A percentile compares a stretch with the other conserved stretches of the same genome.
These are phyloP conservation scores for Epistrophella euchroma DNA, from an alignment of 2,888 invertebrate genomes.

Conservation along the genomic window DNA sequence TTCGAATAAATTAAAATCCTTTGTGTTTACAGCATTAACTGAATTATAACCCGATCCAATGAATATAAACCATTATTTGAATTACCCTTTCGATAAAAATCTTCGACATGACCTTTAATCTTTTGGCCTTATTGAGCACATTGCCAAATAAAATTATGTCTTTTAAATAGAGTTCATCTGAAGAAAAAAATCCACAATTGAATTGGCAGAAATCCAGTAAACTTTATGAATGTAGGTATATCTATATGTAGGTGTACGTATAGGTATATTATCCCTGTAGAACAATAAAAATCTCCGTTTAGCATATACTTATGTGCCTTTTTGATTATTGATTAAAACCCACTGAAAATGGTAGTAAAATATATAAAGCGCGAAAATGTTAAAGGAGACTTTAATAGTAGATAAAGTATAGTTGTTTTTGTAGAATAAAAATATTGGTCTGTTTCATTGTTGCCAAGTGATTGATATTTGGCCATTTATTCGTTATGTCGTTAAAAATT, in stretches of 20 bases:
- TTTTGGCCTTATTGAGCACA: not conserved
- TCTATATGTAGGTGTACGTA: not conserved
- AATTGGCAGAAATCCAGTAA: slow-evolving; percentile 13
- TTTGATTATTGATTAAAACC: slow-evolving; percentile 18
- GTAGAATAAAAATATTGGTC: not conserved
- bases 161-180: slow-evolving; percentile 2
- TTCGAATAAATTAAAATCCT: not conserved
- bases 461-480: not conserved
- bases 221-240: no score
- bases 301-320: slow-evolving; percentile 16
- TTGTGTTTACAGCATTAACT: not conserved
- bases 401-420: not conserved
- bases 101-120: slow-evolving; percentile 22
- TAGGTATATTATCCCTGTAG: not conserved
- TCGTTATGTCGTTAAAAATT: no score
- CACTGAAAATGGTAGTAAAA: not conserved
- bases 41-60: not conserved
- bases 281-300: slow-evolving; percentile 22
- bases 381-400: not conserved
- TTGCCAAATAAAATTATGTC: slow-evolving; percentile 4
- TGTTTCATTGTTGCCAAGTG: not conserved
- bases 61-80: slow-evolving; percentile 20
- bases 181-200: not conserved
- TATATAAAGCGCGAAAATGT: slow-evolving; percentile 15
- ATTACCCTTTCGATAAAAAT: slow-evolving; percentile 5